Base-by-base conservation (phyloP, 2,113 vertebrate species). In the Rhinolophus ferrumequinum region DNA sequence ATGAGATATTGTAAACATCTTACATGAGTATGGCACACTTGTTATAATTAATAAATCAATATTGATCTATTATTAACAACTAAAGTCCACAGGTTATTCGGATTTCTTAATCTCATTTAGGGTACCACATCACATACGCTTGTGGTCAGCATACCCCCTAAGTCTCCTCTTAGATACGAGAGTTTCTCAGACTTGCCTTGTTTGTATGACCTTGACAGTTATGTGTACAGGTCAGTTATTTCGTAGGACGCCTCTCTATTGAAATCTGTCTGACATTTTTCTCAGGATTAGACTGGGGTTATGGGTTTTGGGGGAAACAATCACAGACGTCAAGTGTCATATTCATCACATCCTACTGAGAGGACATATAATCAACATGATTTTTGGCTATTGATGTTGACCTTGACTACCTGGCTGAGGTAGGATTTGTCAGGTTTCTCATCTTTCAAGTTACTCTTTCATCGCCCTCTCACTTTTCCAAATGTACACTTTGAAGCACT, bases 81-180 rank as follows among this genome's bases (percentile, higher is more conserved):
- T 66, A 6, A 70, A 52, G 19, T 30, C 24, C 28, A 50, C 15
- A 38, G 44, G 7, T 69, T 33, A 72, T 64, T 44, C 41, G 19
- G 9, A 44, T 35, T 83, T 56, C 38, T 64, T 88, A 33, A 54
- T 8, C 64, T 21, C 50, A 22, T 35, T 18, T 41, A 64, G 24
- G 24, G 30, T 1, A 50, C 33, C 26, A 28, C 9, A 30, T 24
- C 10, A 28, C 2, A 2, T 8, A 35, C 11, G 33, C 3, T 1
- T 11, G 33, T 15, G 26, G 8, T 33, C 16, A 7, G 3, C 35
- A 2, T 11, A 1, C 62, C 33, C 44, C 56, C 77, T 50, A 21
- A 28, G 1, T 24, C n/a, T 21, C 33, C 26, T 44, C 35, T 64
- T 35, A 10, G 6, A 10, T 14, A 16, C 30, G 35, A 58, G 12